Conservation (phyloP, 2,113 vertebrate genomes). For the Xerus inauris region DNA sequence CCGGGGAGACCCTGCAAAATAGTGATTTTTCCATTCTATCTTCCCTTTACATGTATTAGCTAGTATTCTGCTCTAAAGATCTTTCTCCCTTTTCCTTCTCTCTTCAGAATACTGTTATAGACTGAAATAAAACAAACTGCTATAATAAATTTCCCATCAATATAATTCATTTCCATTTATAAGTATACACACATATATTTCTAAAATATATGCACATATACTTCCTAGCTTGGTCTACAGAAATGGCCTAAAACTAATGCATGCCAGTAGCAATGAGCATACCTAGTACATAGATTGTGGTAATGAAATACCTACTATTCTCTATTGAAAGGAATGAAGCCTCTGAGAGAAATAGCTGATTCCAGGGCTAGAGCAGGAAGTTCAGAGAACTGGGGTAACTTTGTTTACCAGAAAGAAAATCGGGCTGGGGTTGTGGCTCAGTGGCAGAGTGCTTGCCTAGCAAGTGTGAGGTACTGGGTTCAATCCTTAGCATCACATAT, state of each 20-base stretch:
- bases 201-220: neutral
- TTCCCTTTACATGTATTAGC: slow-evolving; percentile 45
- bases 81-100: neutral
- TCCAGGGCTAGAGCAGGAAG: neutral
- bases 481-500: too few relatives aligned
- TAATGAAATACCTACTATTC: slow-evolving; percentile 4
- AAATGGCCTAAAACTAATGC: slow-evolving; percentile 35
- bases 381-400: neutral
- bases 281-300: neutral
- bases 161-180: neutral
- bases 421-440: too few relatives aligned
- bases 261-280: slow-evolving; percentile 1
- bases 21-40: slow-evolving; percentile 37
- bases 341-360: slow-evolving; percentile 33
- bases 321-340: slow-evolving; percentile 2
- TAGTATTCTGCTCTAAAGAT: slow-evolving; percentile 44
- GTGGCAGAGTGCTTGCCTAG: too few relatives aligned
- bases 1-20: neutral
- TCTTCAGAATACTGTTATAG: slow-evolving; percentile 1
- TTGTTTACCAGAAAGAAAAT: slow-evolving; percentile 50
- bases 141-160: slow-evolving; percentile 37
- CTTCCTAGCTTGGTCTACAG: slow-evolving; percentile 45
- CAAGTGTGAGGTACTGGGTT: too few relatives aligned
- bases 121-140: neutral
- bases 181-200: neutral